Evolutionary conservation across 2,888 invertebrate species (phyloP).

Genomic region (Aphodius sticticus): DNA sequence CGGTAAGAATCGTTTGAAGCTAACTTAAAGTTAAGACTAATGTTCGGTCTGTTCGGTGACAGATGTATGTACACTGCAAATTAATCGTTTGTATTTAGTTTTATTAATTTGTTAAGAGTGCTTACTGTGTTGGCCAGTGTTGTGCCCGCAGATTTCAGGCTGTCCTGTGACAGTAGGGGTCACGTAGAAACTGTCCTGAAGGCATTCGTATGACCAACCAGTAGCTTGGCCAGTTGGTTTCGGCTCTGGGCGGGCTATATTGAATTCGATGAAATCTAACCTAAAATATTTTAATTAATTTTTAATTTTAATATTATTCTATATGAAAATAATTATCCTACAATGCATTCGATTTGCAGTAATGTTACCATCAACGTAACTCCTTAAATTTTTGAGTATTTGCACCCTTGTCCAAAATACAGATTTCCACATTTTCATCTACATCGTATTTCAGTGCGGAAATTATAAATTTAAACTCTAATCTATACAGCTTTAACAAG

Average conservation of each 20-base stretch:
- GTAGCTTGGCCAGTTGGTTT: neutral
- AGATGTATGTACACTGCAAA: constrained; percentile 61
- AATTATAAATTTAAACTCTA: no score
- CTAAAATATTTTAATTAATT: constrained; percentile 27
- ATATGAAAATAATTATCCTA: no score
- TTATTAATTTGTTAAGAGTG: constrained; percentile 34
- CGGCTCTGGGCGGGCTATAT: constrained; percentile 31
- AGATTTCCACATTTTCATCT: no score
- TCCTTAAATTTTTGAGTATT: no score
- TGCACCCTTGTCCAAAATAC: no score
- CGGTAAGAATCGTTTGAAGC: constrained; percentile 18
- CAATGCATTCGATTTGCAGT: no score
- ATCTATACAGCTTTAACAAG: no score
- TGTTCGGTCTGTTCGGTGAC: constrained; percentile 9
- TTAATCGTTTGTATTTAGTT: neutral
- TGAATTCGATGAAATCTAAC: constrained; percentile 40
- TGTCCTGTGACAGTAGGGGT: constrained; percentile 42
- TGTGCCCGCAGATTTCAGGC: constrained; percentile 67
- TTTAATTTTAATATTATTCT: no score
- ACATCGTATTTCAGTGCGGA: no score
- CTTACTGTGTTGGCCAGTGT: constrained; percentile 68
- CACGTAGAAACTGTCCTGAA: constrained; percentile 31
- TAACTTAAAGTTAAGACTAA: constrained; percentile 27
- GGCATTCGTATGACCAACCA: constrained; percentile 14
- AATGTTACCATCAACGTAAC: no score